phyloP scores from a whole-genome alignment of 64 coral and sea anemone species.

The Hydrozoanthus tunicans region DNA sequence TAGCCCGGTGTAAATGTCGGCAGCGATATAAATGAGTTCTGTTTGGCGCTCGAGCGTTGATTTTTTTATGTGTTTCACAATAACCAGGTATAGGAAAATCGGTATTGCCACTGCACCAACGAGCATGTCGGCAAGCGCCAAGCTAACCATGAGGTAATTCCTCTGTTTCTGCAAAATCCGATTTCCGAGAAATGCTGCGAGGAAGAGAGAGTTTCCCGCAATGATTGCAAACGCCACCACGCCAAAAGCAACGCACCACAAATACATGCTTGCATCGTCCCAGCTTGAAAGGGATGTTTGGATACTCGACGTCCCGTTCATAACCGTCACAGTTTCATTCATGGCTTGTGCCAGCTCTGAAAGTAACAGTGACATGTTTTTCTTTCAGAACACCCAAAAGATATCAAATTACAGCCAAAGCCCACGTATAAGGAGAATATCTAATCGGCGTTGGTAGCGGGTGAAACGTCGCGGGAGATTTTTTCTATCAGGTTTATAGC shows the following conservation, averaged over 20 bases:
- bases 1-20: conserved; percentile 79
- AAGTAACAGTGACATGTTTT: background rate
- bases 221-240: conserved; percentile 56
- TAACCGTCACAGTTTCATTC: conserved; percentile 10
- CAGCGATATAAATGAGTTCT: conserved; percentile 42
- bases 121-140: conserved; percentile 69
- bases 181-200: conserved; percentile 64
- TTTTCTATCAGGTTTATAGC: too few relatives aligned
- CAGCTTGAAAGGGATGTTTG: background rate
- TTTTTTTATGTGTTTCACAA: conserved; percentile 17
- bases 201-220: conserved; percentile 57
- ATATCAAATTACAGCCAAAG: too few relatives aligned
- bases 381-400: too few relatives aligned
- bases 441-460: too few relatives aligned
- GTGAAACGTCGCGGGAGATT: too few relatives aligned
- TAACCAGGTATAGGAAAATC: conserved; percentile 70
- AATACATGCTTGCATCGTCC: background rate
- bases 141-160: conserved; percentile 75
- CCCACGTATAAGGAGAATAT: too few relatives aligned
- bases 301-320: background rate
- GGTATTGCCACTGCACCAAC: conserved; percentile 71
- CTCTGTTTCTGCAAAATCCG: conserved; percentile 36
- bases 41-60: background rate
- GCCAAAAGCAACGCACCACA: conserved; percentile 66
- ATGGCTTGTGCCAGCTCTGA: background rate